Conservation (phyloP, 2,888 invertebrate species). For the Seira musarum region DNA sequence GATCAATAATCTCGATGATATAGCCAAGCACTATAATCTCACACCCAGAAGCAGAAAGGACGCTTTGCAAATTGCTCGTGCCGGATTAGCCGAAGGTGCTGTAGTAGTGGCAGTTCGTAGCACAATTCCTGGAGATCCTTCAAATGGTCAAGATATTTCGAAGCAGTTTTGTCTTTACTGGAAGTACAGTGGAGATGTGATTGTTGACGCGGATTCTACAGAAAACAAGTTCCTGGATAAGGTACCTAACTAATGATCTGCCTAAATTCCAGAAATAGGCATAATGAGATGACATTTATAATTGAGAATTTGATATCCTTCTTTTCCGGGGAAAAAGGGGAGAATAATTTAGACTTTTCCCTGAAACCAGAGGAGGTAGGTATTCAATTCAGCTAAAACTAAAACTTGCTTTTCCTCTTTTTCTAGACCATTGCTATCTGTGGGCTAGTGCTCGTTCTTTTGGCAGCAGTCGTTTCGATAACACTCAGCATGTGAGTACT, state of each 20-base stretch:
- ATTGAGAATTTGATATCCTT: not conserved
- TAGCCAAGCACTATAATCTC: constrained; percentile 36
- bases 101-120: constrained; percentile 37
- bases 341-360: not conserved
- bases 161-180: constrained; percentile 50
- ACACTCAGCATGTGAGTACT: constrained; percentile 42
- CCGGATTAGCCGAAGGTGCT: constrained; percentile 44
- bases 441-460: constrained; percentile 41
- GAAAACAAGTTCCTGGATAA: constrained; percentile 45
- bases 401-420: not conserved
- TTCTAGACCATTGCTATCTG: constrained; percentile 45
- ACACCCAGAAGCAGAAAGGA: constrained; percentile 48
- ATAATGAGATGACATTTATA: not conserved
- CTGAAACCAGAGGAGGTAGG: not conserved
- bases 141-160: constrained; percentile 37
- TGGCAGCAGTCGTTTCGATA: constrained; percentile 49
- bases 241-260: constrained; percentile 25
- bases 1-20: constrained; percentile 55
- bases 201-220: constrained; percentile 5
- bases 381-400: not conserved
- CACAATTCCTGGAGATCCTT: constrained; percentile 39
- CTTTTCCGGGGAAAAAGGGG: not conserved
- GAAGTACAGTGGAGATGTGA: constrained; percentile 51
- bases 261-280: not conserved
- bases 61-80: constrained; percentile 40